Conservation (phyloP, 2,113 vertebrate genomes). For the Poecile atricapillus region DNA sequence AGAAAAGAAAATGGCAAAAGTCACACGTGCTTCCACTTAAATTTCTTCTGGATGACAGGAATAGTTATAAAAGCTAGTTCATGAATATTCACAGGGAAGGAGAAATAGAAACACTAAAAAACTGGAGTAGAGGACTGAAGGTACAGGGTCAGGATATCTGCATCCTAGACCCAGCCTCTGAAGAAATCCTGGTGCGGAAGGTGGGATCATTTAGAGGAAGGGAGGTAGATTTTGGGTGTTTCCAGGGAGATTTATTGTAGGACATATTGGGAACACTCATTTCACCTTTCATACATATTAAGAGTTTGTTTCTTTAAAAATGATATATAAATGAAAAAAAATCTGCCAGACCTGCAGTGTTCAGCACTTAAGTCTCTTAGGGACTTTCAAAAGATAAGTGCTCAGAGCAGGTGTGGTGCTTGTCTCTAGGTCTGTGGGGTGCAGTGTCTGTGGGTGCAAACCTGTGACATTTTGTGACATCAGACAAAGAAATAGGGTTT, state of each 20-base stretch:
- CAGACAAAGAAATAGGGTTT: background rate
- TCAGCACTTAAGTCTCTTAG: background rate
- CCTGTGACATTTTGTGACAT: fast-evolving
- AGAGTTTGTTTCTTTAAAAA: background rate
- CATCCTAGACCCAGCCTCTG: background rate
- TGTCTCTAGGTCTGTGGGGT: background rate
- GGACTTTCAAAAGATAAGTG: background rate
- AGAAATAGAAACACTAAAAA: background rate
- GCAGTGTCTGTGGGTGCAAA: background rate
- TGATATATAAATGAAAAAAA: background rate
- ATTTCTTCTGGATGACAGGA: constrained; percentile 18
- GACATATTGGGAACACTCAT: background rate
- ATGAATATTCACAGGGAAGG: background rate
- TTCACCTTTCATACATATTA: background rate
- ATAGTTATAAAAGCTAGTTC: background rate
- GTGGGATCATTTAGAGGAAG: background rate
- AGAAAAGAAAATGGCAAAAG: constrained; percentile 20
- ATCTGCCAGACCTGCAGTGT: background rate
- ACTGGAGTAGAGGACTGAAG: background rate
- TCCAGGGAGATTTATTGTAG: background rate
- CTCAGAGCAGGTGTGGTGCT: background rate
- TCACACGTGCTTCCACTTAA: constrained; percentile 10
- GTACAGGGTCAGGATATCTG: background rate
- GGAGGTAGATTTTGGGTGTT: background rate
- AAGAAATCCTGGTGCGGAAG: background rate